A percentile compares a stretch with the other conserved stretches of the same genome.
Conservation (phyloP, 2,888 invertebrate species). For the Hemistola chrysoprasaria region DNA sequence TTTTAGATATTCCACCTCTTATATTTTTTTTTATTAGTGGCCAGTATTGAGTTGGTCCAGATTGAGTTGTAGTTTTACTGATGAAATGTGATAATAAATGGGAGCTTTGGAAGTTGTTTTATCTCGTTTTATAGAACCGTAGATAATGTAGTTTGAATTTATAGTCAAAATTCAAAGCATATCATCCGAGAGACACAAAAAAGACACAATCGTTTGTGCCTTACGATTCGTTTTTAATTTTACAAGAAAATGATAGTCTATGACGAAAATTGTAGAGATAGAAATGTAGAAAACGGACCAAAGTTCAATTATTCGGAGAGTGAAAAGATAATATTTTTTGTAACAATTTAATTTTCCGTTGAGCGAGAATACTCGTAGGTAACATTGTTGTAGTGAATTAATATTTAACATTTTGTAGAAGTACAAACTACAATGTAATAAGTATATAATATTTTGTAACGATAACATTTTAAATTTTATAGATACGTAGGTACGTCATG, state of each 20-base stretch:
- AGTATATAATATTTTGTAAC: no score
- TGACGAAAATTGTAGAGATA: slow-evolving; percentile 40
- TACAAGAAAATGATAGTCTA: slow-evolving; percentile 34
- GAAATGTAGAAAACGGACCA: slow-evolving; percentile 69
- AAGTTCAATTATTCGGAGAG: slow-evolving; percentile 58
- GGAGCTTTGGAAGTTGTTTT: slow-evolving; percentile 44
- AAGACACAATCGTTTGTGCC: slow-evolving; percentile 76
- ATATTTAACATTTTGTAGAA: slow-evolving; percentile 61
- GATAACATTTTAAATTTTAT: slow-evolving; percentile 60
- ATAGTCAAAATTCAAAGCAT: slow-evolving; percentile 53
- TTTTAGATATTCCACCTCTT: slow-evolving; percentile 7
- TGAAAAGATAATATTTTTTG: slow-evolving; percentile 71
- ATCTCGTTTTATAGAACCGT: slow-evolving; percentile 55
- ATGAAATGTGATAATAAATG: slow-evolving; percentile 44
- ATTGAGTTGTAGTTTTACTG: slow-evolving; percentile 26
- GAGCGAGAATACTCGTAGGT: slow-evolving; percentile 27
- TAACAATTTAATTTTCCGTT: slow-evolving; percentile 67
- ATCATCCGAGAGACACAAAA: slow-evolving; percentile 57
- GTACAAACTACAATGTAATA: slow-evolving; percentile 66
- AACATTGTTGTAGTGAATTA: slow-evolving; percentile 52
- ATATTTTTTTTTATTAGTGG: slow-evolving; percentile 9
- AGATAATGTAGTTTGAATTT: slow-evolving; percentile 51
- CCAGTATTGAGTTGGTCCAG: slow-evolving; percentile 12
- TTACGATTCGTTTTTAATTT: slow-evolving; percentile 57
- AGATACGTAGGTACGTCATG: no score